A percentile compares a stretch with the other conserved stretches of the same genome.
phyloP scores from a whole-genome alignment of 1,140 invertebrate species.

The Bemisia tabaci region DNA sequence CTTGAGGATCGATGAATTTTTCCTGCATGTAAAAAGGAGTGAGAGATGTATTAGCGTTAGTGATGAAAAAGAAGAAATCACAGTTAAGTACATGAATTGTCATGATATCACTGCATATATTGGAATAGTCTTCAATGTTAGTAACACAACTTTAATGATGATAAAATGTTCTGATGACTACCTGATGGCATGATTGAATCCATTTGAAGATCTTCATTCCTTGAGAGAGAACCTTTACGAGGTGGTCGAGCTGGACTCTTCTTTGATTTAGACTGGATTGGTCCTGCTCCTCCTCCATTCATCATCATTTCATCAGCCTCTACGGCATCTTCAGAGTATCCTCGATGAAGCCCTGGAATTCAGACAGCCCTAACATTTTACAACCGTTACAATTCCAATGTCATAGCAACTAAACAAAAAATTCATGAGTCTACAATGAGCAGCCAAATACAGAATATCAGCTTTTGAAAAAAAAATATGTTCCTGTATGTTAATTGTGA shows the following conservation, averaged over 20 bases:
- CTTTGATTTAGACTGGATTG: slow-evolving; percentile 35
- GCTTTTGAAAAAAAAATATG: no score
- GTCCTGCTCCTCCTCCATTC: slow-evolving; percentile 21
- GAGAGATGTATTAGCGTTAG: no score
- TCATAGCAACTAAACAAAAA: slow-evolving; percentile 1
- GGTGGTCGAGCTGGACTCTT: slow-evolving; percentile 50
- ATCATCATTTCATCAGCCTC: slow-evolving; percentile 53
- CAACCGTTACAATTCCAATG: background rate
- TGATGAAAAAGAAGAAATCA: no score
- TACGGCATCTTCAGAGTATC: slow-evolving; percentile 65
- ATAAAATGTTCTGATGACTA: no score
- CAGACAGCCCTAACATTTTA: background rate
- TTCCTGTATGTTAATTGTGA: no score
- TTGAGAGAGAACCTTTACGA: slow-evolving; percentile 53
- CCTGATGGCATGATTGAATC: slow-evolving; percentile 9
- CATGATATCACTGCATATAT: no score
- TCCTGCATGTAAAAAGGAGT: no score
- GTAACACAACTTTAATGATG: no score
- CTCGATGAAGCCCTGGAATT: slow-evolving; percentile 54
- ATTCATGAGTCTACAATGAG: no score
- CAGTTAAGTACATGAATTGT: no score
- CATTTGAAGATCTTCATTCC: slow-evolving; percentile 32
- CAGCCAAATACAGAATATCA: no score
- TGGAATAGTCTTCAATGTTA: no score
- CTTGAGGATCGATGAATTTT: slow-evolving; percentile 56